Percentiles rank a stretch among this genome's conserved stretches.
phyloP scores from a whole-genome alignment of 2,797 vertebrate species.

The Protonibea diacanthus region DNA sequence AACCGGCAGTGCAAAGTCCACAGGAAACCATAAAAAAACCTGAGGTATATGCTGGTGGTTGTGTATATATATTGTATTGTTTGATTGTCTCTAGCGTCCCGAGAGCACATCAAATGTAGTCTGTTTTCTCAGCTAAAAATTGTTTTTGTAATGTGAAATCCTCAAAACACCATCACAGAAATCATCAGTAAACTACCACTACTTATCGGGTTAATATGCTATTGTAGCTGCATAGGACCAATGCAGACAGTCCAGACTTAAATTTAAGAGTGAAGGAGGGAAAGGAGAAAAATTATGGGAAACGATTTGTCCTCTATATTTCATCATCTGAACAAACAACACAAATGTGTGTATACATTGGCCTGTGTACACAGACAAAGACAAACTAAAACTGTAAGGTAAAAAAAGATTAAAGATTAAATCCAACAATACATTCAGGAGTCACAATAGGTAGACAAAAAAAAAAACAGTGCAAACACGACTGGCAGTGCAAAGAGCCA shows the following conservation, averaged over 20 bases:
- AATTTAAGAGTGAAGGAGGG: background rate
- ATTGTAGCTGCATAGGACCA: background rate
- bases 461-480: conserved; percentile 74
- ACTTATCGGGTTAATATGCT: background rate
- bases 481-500: conserved; percentile 72
- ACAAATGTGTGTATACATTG: conserved; percentile 7
- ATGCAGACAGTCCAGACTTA: background rate
- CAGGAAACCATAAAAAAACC: conserved; percentile 35
- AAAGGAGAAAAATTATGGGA: background rate
- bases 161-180: conserved; percentile 1
- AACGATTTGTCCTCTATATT: conserved; percentile 3
- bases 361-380: background rate
- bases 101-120: background rate
- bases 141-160: background rate
- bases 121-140: background rate
- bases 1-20: conserved; percentile 68
- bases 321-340: conserved; percentile 31
- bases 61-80: background rate
- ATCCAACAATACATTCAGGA: conserved; percentile 62
- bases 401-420: background rate
- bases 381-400: background rate
- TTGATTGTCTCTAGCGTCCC: conserved; percentile 26
- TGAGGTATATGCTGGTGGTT: conserved; percentile 45
- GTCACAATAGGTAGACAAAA: conserved; percentile 51
- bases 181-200: background rate